These are phyloP conservation scores for Coenobita brevimanus DNA, from an alignment of 1,140 invertebrate species.

Conservation along the genomic window DNA sequence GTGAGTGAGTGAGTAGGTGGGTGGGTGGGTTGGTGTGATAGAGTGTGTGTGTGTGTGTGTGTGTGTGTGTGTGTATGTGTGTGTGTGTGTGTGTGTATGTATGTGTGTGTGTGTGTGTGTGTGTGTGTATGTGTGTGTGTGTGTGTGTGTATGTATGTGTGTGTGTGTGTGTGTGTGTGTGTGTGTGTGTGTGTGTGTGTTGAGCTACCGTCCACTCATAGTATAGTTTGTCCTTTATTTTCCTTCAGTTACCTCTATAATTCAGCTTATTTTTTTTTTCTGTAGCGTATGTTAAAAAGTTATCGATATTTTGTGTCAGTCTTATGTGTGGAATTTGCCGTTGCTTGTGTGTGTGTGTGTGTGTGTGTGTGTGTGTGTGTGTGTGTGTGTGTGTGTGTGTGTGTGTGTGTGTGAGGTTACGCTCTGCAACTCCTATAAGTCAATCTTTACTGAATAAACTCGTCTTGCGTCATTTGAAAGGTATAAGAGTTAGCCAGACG, in stretches of 20 bases:
- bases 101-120: too few relatives aligned
- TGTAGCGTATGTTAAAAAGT: too few relatives aligned
- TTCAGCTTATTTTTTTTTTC: too few relatives aligned
- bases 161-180: constrained; percentile 1
- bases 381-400: not conserved
- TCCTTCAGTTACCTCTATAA: not conserved
- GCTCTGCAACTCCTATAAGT: not conserved
- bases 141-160: not conserved
- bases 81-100: constrained; percentile 1
- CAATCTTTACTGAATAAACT: too few relatives aligned
- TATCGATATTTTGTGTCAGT: too few relatives aligned
- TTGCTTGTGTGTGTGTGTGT: not conserved
- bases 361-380: not conserved
- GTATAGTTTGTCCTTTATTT: not conserved
- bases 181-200: constrained; percentile 1
- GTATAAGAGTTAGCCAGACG: too few relatives aligned
- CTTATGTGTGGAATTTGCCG: too few relatives aligned
- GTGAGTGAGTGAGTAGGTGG: not conserved
- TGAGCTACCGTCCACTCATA: not conserved
- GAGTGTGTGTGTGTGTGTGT: constrained; percentile 1
- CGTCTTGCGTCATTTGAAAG: too few relatives aligned
- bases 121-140: too few relatives aligned
- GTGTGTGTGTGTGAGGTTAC: not conserved
- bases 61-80: constrained; percentile 1
- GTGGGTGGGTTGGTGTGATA: too few relatives aligned